A percentile compares a stretch with the other conserved stretches of the same genome.
Evolutionary conservation across 2,113 vertebrate species (phyloP).

Genomic region (Pipa parva): DNA sequence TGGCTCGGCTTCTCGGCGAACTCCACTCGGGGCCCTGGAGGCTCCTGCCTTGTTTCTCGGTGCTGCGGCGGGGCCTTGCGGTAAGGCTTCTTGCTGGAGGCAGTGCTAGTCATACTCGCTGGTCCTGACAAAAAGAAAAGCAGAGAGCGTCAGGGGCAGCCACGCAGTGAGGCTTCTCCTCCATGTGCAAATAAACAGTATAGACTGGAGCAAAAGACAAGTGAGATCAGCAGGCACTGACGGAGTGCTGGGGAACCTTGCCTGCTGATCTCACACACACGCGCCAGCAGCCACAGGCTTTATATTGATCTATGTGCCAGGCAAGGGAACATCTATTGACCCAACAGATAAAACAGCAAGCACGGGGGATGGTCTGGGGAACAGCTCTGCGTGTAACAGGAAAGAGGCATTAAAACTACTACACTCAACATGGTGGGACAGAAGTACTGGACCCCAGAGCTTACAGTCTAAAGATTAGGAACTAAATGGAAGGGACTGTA

Average conservation of each 20-base stretch:
- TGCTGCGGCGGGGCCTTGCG: constrained; percentile 95
- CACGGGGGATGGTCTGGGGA: not conserved
- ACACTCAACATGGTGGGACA: not conserved
- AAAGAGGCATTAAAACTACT: too few relatives aligned
- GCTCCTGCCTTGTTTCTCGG: constrained; percentile 77
- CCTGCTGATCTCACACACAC: not conserved
- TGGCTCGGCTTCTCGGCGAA: constrained; percentile 66
- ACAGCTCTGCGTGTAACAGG: too few relatives aligned
- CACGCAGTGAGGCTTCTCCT: constrained; percentile 29
- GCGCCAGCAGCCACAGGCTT: not conserved
- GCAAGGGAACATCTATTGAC: not conserved
- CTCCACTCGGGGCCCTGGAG: constrained; percentile 62
- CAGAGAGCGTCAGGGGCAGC: constrained; percentile 35
- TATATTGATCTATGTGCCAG: constrained; percentile 9
- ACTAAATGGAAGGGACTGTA: too few relatives aligned
- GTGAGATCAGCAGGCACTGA: not conserved
- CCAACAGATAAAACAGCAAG: not conserved
- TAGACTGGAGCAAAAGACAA: not conserved
- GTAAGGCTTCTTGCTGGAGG: constrained; percentile 87
- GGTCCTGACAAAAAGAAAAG: constrained; percentile 41
- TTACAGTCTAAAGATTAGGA: not conserved
- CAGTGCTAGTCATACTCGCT: constrained; percentile 73
- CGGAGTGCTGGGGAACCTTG: not conserved
- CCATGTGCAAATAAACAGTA: too few relatives aligned
- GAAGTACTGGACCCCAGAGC: not conserved